Base-by-base conservation (phyloP, 2,888 invertebrate genomes). In the Panopea generosa region DNA sequence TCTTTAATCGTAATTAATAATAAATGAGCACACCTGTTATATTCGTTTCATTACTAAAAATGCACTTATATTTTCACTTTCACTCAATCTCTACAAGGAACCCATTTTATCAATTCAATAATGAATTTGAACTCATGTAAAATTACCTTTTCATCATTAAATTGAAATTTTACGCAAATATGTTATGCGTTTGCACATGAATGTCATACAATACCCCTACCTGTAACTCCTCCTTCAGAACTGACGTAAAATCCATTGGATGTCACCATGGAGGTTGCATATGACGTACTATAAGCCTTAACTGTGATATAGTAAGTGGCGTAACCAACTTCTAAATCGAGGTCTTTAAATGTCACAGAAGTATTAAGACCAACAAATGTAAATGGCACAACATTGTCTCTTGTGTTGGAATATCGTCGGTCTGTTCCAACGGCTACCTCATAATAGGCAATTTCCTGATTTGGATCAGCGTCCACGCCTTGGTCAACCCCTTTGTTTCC, bases 211-310 rank as follows among this genome's bases (percentile, higher is more conserved):
- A n/a, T n/a, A n/a, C n/a, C n/a, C n/a, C n/a, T 74, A 86, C 86
- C 82, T 52, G 68, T 67, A 6, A 86, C 80, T n/a, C 71, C 80
- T 1, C 83, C 78, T 63, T 84, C 80, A 61, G 72, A 83, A 22
- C 85, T 88, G 1, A 86, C 86, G 67, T 80, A 75, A 60, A 88
- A 84, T 7, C 85, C 84, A 78, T 88, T 88, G 0, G 86, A 86
- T 7, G 84, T 86, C 7, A 84, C 83, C 11, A 81, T 78, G 7
- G 84, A 79, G 24, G 65, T 65, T 7, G 88, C 69, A 38, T 80
- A 82, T 0, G 86, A 78, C 7, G 69, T 66, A 66, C 86, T 86
- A 63, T 83, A 70, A 14, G 86, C 88, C 24, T 77, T 66, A 22
- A 88, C 87, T 38, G 88, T 87, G 45, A 87, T 80, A 59, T 86